Evolutionary conservation across 2,797 vertebrate genomes (phyloP).

Genomic region (Propithecus deckenii): DNA sequence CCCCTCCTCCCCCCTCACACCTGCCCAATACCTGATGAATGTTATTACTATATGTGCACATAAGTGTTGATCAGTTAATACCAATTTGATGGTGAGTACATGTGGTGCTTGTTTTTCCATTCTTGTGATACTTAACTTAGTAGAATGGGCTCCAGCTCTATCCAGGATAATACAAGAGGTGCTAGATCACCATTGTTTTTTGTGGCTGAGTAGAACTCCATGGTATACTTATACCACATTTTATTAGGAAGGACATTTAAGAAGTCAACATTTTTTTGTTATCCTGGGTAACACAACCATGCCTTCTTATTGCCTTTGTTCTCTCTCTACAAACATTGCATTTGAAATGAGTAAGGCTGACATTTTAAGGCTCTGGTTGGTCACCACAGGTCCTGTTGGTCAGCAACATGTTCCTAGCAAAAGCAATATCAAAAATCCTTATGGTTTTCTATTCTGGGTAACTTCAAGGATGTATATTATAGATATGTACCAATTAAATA

Average conservation of each 20-base stretch:
- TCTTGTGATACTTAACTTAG: too few species aligned
- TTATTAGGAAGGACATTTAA: constrained; percentile 11
- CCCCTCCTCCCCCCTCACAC: too few species aligned
- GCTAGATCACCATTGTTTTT: too few species aligned
- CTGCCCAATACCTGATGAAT: too few species aligned
- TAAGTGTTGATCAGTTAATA: too few species aligned
- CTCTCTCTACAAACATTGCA: neutral
- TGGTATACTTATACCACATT: too few species aligned
- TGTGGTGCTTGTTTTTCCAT: too few species aligned
- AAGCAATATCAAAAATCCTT: neutral
- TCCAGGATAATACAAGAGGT: too few species aligned
- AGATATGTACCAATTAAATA: neutral
- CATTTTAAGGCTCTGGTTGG: neutral
- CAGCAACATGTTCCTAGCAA: neutral
- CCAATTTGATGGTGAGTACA: too few species aligned
- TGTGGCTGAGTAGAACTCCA: too few species aligned
- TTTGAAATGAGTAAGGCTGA: neutral
- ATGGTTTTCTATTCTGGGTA: neutral
- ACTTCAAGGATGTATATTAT: neutral
- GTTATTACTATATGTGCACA: too few species aligned
- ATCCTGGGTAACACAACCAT: neutral
- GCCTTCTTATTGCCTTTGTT: neutral
- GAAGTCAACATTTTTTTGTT: constrained; percentile 17
- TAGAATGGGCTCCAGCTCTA: too few species aligned
- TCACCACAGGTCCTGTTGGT: neutral